A percentile compares a stretch with the other conserved stretches of the same genome.
These are phyloP conservation scores for Hemicentrotus pulcherrimus DNA, from an alignment of 35 echinoderm and acorn worm genomes.

Conservation along the genomic window DNA sequence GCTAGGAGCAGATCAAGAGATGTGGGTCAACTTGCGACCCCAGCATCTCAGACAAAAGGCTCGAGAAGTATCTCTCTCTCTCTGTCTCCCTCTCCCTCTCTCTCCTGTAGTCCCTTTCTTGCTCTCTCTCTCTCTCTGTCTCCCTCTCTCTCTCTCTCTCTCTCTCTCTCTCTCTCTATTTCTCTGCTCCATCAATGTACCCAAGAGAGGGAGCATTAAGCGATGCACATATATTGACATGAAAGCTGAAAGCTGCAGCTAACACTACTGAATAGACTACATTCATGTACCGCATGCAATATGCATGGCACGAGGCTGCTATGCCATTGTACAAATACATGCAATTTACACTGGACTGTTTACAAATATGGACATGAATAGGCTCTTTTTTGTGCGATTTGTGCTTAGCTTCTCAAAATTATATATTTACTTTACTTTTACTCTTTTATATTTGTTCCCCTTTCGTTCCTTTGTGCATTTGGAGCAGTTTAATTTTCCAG, in stretches of 20 bases:
- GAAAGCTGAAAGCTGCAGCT: neutral
- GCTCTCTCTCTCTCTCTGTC: neutral
- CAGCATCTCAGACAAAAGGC: constrained; percentile 8
- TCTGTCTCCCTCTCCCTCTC: neutral
- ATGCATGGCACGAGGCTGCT: neutral
- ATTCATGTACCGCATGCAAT: neutral
- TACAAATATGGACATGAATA: no score
- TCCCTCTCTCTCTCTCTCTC: neutral
- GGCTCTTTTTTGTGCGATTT: no score
- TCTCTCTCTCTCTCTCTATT: neutral
- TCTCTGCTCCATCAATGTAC: neutral
- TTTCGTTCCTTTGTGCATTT: no score
- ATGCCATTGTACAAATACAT: neutral
- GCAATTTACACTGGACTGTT: neutral
- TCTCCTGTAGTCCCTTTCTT: neutral
- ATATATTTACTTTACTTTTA: no score
- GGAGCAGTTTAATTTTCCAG: no score
- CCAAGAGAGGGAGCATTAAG: neutral
- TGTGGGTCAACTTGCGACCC: constrained; percentile 35
- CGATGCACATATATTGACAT: constrained; percentile 32
- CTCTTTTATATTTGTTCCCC: no score
- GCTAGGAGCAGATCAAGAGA: neutral
- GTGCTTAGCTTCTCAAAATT: no score
- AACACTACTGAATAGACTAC: neutral
- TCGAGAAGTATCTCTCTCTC: neutral